Evolutionary conservation across 37 sponge, comb jelly and placozoan species (phyloP).

Genomic region (Chondrilla cf. caribensis): DNA sequence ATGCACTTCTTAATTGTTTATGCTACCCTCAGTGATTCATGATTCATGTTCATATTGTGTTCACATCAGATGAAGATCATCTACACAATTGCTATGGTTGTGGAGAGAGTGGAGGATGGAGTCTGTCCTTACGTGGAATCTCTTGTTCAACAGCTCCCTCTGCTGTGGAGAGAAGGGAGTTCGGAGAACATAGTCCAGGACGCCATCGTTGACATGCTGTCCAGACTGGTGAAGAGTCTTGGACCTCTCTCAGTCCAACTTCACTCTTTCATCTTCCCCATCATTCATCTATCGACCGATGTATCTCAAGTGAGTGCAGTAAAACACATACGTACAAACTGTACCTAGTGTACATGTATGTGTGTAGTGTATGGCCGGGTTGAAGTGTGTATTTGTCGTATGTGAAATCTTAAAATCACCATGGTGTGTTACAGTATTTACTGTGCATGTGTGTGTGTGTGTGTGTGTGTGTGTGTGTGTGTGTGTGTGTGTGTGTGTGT

Average conservation of each 20-base stretch:
- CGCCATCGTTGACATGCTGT: constrained; percentile 57
- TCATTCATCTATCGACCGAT: constrained; percentile 65
- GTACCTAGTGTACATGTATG: too few species aligned
- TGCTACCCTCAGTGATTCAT: too few species aligned
- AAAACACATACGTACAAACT: too few species aligned
- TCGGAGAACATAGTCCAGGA: constrained; percentile 57
- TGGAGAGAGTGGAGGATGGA: constrained; percentile 57
- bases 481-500: too few species aligned
- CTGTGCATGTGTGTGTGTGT: too few species aligned
- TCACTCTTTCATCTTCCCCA: constrained; percentile 65
- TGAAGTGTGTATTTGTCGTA: too few species aligned
- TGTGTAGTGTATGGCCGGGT: too few species aligned
- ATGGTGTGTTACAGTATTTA: too few species aligned
- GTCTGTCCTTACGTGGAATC: constrained; percentile 63
- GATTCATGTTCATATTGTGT: too few species aligned
- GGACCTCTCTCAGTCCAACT: constrained; percentile 60
- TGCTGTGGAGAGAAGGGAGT: constrained; percentile 57
- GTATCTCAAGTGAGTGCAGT: constrained; percentile 41
- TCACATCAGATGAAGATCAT: constrained; percentile 60
- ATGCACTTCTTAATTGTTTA: too few species aligned
- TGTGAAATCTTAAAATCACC: too few species aligned
- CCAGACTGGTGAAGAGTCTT: constrained; percentile 45
- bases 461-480: too few species aligned
- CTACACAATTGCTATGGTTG: constrained; percentile 46
- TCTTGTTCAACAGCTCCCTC: constrained; percentile 72